These are phyloP conservation scores for Anseranas semipalmata DNA, from an alignment of 2,113 vertebrate species.

Conservation along the genomic window DNA sequence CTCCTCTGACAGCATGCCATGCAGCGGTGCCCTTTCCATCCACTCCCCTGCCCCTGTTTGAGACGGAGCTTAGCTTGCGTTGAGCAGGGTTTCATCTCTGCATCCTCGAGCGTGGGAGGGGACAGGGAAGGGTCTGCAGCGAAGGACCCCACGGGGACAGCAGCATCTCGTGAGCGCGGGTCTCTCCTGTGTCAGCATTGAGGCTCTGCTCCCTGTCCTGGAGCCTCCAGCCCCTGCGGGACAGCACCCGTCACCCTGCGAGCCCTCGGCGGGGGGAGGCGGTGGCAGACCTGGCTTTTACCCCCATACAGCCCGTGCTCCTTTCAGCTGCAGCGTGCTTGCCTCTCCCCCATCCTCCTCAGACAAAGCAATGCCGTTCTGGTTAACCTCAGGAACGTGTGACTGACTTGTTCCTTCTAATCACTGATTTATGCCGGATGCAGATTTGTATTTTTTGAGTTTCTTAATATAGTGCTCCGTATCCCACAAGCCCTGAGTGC, in stretches of 20 bases:
- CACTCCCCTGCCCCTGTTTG: background rate
- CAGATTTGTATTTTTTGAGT: background rate
- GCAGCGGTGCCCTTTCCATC: background rate
- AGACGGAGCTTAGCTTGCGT: background rate
- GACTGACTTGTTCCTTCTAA: background rate
- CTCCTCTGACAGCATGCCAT: background rate
- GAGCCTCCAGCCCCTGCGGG: too few relatives aligned
- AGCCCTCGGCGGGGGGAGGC: background rate
- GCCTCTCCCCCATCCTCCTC: background rate
- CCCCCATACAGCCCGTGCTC: fast-evolving
- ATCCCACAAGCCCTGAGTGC: background rate
- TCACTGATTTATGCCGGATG: background rate
- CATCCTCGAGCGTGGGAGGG: background rate
- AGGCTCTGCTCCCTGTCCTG: background rate
- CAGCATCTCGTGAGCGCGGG: background rate
- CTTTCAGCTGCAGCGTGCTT: background rate
- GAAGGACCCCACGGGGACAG: background rate
- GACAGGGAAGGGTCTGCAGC: background rate
- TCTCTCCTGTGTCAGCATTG: background rate
- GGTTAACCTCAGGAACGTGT: background rate
- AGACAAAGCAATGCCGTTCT: background rate
- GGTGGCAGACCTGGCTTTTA: background rate
- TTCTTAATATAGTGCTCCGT: background rate
- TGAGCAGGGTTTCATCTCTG: background rate
- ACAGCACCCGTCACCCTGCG: background rate